phyloP scores from a whole-genome alignment of 2,113 vertebrate genomes.

The Osmerus eperlanus region DNA sequence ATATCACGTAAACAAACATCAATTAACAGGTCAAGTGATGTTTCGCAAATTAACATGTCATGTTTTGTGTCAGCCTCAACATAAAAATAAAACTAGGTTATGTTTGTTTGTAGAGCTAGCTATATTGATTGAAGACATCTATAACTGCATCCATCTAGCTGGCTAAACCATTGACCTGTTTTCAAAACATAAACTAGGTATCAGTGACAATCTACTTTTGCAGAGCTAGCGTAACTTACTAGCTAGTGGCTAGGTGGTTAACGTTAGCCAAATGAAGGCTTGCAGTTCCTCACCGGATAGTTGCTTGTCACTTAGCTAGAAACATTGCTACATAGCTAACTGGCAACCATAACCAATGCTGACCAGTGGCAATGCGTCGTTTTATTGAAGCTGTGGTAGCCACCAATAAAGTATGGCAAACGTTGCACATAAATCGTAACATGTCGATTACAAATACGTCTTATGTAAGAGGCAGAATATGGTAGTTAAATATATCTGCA shows the following conservation, averaged over 20 bases:
- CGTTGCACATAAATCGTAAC: neutral
- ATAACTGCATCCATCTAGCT: too few species aligned
- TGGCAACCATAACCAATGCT: slow-evolving; percentile 1
- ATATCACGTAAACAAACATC: too few species aligned
- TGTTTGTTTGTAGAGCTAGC: neutral
- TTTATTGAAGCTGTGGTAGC: slow-evolving; percentile 6
- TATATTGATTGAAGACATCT: too few species aligned
- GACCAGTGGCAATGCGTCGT: slow-evolving; percentile 24
- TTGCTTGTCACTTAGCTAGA: slow-evolving; percentile 21
- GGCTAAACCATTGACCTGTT: neutral
- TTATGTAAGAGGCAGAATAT: slow-evolving; percentile 16
- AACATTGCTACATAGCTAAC: slow-evolving; percentile 4
- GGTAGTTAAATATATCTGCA: slow-evolving; percentile 33
- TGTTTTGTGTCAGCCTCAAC: neutral
- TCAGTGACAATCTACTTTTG: slow-evolving; percentile 34
- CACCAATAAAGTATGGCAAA: slow-evolving; percentile 5
- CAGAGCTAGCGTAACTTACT: slow-evolving; percentile 45
- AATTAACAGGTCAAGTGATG: slow-evolving; percentile 1
- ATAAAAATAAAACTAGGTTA: neutral
- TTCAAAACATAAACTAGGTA: slow-evolving; percentile 11
- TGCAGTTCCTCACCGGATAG: slow-evolving; percentile 24
- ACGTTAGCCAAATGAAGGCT: slow-evolving; percentile 33
- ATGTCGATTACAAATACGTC: neutral
- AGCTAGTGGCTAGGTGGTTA: slow-evolving; percentile 32
- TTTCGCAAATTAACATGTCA: neutral